Percentiles rank a stretch among this genome's conserved stretches.
phyloP scores from a whole-genome alignment of 2,113 vertebrate genomes.

The Sarotherodon lohbergeri region DNA sequence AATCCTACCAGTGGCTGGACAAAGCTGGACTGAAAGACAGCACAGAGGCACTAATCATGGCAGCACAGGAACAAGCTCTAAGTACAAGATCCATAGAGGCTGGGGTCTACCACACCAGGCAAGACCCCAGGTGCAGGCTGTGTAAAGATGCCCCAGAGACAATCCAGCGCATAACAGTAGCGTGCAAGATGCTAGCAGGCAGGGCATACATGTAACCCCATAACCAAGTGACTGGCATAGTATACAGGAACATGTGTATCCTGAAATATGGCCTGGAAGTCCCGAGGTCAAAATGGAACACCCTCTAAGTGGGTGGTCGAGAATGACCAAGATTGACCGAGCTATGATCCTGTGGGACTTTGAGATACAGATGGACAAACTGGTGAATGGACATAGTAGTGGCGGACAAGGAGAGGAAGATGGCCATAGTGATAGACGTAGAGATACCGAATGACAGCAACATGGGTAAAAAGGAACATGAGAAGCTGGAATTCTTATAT shows the following conservation, averaged over 20 bases:
- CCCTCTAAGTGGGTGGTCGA: rapidly evolving
- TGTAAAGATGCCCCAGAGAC: rapidly evolving
- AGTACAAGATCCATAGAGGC: rapidly evolving
- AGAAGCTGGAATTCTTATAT: not conserved
- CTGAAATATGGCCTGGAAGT: rapidly evolving
- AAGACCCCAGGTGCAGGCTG: not conserved
- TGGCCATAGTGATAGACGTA: not conserved
- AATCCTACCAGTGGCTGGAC: no score
- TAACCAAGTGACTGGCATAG: not conserved
- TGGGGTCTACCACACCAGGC: not conserved
- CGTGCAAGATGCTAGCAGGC: not conserved
- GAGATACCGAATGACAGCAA: not conserved
- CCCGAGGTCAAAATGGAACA: rapidly evolving
- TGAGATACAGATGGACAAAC: rapidly evolving
- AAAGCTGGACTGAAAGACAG: rapidly evolving
- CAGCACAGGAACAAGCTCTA: not conserved
- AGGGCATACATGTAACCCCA: rapidly evolving
- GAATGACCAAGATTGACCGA: not conserved
- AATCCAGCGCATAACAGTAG: not conserved
- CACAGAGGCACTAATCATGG: not conserved
- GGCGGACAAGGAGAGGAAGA: rapidly evolving
- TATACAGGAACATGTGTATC: not conserved
- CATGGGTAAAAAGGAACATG: not conserved
- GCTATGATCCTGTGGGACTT: not conserved
- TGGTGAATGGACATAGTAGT: not conserved